Conservation (phyloP, 2,888 invertebrate species). For the Heliothis peltigera region DNA sequence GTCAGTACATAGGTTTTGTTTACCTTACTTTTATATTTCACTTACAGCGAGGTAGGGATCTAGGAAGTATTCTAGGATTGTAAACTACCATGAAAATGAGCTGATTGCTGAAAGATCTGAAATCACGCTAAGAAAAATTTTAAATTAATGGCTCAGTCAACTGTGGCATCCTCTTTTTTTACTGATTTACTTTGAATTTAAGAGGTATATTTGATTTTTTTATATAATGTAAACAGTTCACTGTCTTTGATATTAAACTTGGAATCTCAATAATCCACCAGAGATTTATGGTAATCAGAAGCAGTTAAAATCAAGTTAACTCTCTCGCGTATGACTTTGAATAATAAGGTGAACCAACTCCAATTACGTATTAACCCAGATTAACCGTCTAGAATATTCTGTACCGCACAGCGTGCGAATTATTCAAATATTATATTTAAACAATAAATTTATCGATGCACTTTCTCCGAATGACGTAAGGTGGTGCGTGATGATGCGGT, state of each 20-base stretch:
- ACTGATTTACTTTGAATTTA: too few species aligned
- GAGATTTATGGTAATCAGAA: constrained; percentile 9
- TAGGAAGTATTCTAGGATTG: too few species aligned
- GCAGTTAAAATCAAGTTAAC: constrained; percentile 18
- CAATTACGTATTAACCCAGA: constrained; percentile 7
- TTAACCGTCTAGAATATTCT: constrained; percentile 40
- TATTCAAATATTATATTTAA: constrained; percentile 62
- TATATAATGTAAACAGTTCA: too few species aligned
- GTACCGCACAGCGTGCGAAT: constrained; percentile 49
- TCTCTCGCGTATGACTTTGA: constrained; percentile 26
- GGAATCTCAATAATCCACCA: too few species aligned
- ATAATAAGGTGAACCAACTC: constrained; percentile 33
- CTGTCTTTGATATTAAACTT: too few species aligned
- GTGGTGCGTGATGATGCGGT: constrained; percentile 76
- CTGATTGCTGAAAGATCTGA: too few species aligned
- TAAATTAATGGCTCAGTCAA: too few species aligned
- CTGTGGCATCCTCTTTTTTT: too few species aligned
- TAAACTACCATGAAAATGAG: too few species aligned
- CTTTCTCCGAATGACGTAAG: constrained; percentile 84
- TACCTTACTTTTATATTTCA: constrained; percentile 10
- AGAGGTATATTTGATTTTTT: too few species aligned
- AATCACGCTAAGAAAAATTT: too few species aligned
- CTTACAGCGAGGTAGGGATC: constrained; percentile 1
- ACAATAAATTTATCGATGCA: constrained; percentile 77
- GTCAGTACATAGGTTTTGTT: constrained; percentile 8